Percentiles rank a stretch among this genome's conserved stretches.
These are phyloP conservation scores for Mixornis gularis DNA, from an alignment of 2,113 vertebrate species.

Conservation along the genomic window DNA sequence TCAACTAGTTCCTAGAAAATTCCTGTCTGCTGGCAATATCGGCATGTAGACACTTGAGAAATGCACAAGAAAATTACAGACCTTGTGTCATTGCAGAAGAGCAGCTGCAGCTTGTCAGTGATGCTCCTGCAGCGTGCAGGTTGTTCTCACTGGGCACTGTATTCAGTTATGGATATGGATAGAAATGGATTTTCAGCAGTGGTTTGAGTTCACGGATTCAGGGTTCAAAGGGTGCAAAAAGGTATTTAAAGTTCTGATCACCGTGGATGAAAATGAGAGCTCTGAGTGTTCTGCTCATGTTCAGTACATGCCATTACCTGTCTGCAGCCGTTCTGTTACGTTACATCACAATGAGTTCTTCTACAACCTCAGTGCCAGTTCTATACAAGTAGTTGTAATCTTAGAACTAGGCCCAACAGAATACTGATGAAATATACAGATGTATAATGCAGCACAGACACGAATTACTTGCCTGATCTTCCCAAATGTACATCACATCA, in stretches of 20 bases:
- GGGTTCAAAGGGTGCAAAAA: neutral
- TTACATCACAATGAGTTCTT: neutral
- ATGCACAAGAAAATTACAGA: rapidly evolving
- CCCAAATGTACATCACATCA: neutral
- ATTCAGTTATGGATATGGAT: too few species aligned
- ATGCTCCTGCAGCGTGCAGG: neutral
- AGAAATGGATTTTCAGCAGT: neutral
- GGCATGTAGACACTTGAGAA: neutral
- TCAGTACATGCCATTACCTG: neutral
- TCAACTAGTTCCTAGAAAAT: neutral
- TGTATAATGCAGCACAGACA: rapidly evolving
- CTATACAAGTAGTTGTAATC: neutral
- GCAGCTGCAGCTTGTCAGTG: rapidly evolving
- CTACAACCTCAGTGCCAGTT: neutral
- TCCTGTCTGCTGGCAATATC: neutral
- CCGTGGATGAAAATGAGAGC: neutral
- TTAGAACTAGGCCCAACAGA: neutral
- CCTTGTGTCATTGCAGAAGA: neutral
- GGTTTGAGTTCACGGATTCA: neutral
- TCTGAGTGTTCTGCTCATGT: rapidly evolving
- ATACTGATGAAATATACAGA: neutral
- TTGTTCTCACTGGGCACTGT: rapidly evolving
- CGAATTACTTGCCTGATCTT: neutral
- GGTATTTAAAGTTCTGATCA: neutral
- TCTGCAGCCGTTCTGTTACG: neutral